Evolutionary conservation across 2,888 invertebrate genomes (phyloP).

Genomic region (Ecliptopera silaceata): DNA sequence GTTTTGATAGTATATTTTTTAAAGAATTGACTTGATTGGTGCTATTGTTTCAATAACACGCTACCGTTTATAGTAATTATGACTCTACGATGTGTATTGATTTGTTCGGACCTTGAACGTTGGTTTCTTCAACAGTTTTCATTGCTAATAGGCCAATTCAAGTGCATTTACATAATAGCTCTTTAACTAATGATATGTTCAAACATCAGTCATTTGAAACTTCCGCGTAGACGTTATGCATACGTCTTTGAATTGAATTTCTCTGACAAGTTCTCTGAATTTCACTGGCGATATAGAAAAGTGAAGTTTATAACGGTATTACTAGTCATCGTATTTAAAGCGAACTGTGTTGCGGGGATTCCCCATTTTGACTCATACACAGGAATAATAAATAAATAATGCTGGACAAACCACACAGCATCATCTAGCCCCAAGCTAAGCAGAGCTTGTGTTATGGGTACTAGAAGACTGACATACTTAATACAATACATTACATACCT

Average conservation of each 20-base stretch:
- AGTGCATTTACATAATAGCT: background rate
- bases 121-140: slow-evolving; percentile 21
- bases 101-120: slow-evolving; percentile 13
- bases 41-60: background rate
- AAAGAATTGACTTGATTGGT: background rate
- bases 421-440: too few relatives aligned
- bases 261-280: slow-evolving; percentile 37
- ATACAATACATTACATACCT: too few relatives aligned
- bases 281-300: slow-evolving; percentile 63
- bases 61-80: slow-evolving; percentile 10
- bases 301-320: slow-evolving; percentile 71
- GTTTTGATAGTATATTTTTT: background rate
- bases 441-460: too few relatives aligned
- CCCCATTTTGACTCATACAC: too few relatives aligned
- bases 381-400: too few relatives aligned
- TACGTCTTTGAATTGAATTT: slow-evolving; percentile 48
- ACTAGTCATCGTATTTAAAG: too few relatives aligned
- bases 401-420: too few relatives aligned
- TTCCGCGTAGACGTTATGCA: slow-evolving; percentile 44
- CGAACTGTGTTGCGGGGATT: too few relatives aligned
- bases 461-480: too few relatives aligned
- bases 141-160: slow-evolving; percentile 7
- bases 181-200: slow-evolving; percentile 1
- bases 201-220: slow-evolving; percentile 5
- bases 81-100: slow-evolving; percentile 19